Evolutionary conservation across 1,140 invertebrate species (phyloP).

Genomic region (Harlomillsia oculata): DNA sequence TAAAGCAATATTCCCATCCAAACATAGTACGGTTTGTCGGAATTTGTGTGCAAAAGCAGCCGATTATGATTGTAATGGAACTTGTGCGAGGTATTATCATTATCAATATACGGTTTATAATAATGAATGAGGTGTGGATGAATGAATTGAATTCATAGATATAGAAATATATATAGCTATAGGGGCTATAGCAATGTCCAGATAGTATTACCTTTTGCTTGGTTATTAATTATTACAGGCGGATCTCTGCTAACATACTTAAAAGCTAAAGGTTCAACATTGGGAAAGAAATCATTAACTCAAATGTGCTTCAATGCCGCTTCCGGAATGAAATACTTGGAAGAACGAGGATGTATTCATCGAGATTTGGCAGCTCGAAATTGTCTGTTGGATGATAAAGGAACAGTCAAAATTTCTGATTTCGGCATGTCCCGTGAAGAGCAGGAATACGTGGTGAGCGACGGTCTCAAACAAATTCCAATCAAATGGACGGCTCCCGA

Average conservation of each 20-base stretch:
- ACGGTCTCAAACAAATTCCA: slow-evolving; percentile 96
- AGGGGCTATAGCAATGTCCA: not conserved
- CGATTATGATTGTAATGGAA: slow-evolving; percentile 99
- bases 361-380: slow-evolving; percentile 90
- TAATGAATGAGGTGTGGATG: no score
- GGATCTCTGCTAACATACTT: slow-evolving; percentile 81
- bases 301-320: slow-evolving; percentile 86
- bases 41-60: slow-evolving; percentile 94
- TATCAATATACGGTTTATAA: no score
- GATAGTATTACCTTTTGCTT: slow-evolving; percentile 7
- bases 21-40: slow-evolving; percentile 95
- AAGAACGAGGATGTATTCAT: slow-evolving; percentile 93
- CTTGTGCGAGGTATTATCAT: slow-evolving; percentile 67
- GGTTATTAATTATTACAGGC: slow-evolving; percentile 47
- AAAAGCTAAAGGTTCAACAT: slow-evolving; percentile 58
- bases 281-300: slow-evolving; percentile 63
- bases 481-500: slow-evolving; percentile 97
- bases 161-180: no score
- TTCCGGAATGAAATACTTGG: slow-evolving; percentile 89
- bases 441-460: slow-evolving; percentile 92
- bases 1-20: slow-evolving; percentile 93
- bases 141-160: no score
- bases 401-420: slow-evolving; percentile 32
- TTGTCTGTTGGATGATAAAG: slow-evolving; percentile 60
- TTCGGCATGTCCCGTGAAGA: slow-evolving; percentile 91